Evolutionary conservation across 2,888 invertebrate species (phyloP).

Genomic region (Scaptomyza tumidula): DNA sequence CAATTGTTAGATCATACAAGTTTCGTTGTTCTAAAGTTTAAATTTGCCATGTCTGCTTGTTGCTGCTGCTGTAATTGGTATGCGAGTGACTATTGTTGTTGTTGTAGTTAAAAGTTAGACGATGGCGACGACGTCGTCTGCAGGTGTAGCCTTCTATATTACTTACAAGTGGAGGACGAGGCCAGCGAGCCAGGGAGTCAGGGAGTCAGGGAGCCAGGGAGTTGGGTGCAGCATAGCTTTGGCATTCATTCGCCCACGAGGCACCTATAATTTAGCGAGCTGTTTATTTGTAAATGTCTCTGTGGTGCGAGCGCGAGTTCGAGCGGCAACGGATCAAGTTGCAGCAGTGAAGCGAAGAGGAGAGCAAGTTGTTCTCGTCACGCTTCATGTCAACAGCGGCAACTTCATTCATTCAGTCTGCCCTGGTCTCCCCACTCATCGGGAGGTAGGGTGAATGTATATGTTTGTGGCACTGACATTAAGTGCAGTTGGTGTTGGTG

Average conservation of each 20-base stretch:
- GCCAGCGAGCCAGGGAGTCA: background rate
- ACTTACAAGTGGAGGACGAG: constrained; percentile 54
- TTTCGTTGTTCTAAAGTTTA: constrained; percentile 39
- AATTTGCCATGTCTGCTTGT: constrained; percentile 12
- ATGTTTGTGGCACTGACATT: constrained; percentile 62
- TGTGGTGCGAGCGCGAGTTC: no score
- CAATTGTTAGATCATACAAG: constrained; percentile 46
- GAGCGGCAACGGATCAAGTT: constrained; percentile 56
- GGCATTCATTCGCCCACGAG: constrained; percentile 54
- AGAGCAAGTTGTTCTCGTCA: constrained; percentile 51
- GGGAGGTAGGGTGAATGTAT: constrained; percentile 6
- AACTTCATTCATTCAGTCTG: constrained; percentile 73
- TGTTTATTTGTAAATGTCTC: constrained; percentile 80
- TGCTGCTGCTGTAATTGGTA: constrained; percentile 63
- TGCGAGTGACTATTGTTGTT: constrained; percentile 36
- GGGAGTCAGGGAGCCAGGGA: background rate
- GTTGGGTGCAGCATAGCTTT: constrained; percentile 12
- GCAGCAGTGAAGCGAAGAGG: constrained; percentile 27
- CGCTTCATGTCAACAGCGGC: constrained; percentile 72
- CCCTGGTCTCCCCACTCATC: constrained; percentile 25
- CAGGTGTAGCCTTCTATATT: constrained; percentile 65
- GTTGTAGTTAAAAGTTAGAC: constrained; percentile 70
- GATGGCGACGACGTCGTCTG: constrained; percentile 54
- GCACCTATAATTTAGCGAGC: constrained; percentile 76
- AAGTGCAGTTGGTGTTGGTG: constrained; percentile 66